Conservation (phyloP, 2,113 vertebrate species). For the Semicossyphus pulcher region DNA sequence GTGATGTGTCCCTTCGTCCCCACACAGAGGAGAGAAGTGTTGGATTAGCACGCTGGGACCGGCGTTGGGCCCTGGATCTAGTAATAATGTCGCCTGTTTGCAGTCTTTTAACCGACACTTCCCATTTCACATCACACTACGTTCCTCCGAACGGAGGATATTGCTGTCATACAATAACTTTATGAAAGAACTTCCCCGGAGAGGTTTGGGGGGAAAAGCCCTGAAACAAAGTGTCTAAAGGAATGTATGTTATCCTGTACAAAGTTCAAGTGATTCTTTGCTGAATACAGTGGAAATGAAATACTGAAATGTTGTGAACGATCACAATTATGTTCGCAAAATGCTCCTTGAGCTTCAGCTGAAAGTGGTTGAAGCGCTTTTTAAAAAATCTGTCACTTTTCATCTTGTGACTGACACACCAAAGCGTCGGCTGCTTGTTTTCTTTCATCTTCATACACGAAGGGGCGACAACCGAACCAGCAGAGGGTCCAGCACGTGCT, state of each 20-base stretch:
- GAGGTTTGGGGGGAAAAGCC: constrained; percentile 8
- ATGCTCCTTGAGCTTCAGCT: neutral
- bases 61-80: constrained; percentile 11
- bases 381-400: neutral
- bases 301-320: neutral
- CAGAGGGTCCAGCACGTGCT: constrained; percentile 19
- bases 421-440: constrained; percentile 3
- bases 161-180: constrained; percentile 45
- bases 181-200: constrained; percentile 16
- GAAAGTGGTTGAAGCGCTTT: constrained; percentile 1
- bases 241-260: constrained; percentile 3
- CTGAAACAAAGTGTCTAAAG: constrained; percentile 14
- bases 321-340: neutral
- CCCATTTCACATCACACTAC: constrained; percentile 49
- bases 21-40: constrained; percentile 29
- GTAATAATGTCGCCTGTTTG: constrained; percentile 29
- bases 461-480: constrained; percentile 6
- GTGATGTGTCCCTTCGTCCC: constrained; percentile 5
- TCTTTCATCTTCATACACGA: constrained; percentile 36
- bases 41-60: constrained; percentile 24
- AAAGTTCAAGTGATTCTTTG: constrained; percentile 35
- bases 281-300: neutral
- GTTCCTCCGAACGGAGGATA: constrained; percentile 37
- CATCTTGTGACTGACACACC: constrained; percentile 8
- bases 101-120: constrained; percentile 53